A percentile compares a stretch with the other conserved stretches of the same genome.
Conservation (phyloP, 2,113 vertebrate species). For the Thryonomys swinderianus region DNA sequence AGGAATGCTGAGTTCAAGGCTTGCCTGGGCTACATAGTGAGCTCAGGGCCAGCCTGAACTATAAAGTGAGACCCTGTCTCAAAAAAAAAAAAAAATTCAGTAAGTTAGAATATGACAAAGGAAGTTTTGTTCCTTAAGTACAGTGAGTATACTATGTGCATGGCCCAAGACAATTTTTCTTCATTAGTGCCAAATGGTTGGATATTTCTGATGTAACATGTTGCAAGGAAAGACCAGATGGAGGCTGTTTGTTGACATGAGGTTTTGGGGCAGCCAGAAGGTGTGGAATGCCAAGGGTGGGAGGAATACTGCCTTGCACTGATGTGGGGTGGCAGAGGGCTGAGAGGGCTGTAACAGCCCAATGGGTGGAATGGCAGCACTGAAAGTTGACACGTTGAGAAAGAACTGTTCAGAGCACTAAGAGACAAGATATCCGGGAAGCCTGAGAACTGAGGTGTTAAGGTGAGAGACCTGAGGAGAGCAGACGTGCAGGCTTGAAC, state of each 20-base stretch:
- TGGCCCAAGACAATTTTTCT: neutral
- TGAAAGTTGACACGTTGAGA: neutral
- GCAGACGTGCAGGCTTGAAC: neutral
- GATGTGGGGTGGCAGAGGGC: neutral
- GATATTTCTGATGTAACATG: neutral
- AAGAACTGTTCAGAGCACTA: neutral
- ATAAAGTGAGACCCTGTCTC: too few relatives aligned
- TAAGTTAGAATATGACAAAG: neutral
- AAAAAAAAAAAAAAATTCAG: too few relatives aligned
- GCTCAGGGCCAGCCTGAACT: too few relatives aligned
- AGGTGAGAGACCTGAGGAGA: neutral
- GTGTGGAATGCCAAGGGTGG: neutral
- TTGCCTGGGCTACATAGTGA: too few relatives aligned
- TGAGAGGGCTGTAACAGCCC: too few relatives aligned
- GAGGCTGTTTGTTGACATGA: neutral
- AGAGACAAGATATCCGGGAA: neutral
- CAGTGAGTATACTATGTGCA: neutral
- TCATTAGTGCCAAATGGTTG: neutral
- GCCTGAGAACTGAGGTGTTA: fast-evolving
- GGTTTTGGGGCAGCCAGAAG: neutral
- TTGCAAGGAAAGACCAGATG: neutral
- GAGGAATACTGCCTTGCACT: neutral
- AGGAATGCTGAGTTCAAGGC: too few relatives aligned
- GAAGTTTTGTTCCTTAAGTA: neutral
- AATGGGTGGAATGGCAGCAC: neutral